Percentiles rank a stretch among this genome's conserved stretches.
Conservation (phyloP, 2,888 invertebrate genomes). For the Atrina japonica region DNA sequence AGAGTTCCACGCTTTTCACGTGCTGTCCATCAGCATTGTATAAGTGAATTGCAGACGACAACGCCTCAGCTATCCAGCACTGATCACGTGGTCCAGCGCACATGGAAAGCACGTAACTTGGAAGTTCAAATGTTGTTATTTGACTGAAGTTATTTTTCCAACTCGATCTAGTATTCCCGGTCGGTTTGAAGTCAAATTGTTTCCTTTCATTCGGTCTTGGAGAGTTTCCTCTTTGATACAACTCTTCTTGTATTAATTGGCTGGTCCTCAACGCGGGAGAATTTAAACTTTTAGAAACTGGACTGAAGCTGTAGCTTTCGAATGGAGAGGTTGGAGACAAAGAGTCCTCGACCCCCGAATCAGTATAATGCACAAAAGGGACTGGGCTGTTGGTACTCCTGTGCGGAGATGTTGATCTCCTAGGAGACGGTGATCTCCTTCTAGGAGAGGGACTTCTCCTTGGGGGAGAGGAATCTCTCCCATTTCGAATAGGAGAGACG, state of each 20-base stretch:
- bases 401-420: slow-evolving; percentile 4
- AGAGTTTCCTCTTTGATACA: slow-evolving; percentile 44
- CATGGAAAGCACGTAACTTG: slow-evolving; percentile 42
- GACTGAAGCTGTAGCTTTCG: slow-evolving; percentile 22
- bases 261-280: slow-evolving; percentile 17
- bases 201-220: slow-evolving; percentile 34
- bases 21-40: slow-evolving; percentile 41
- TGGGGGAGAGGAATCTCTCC: slow-evolving; percentile 6
- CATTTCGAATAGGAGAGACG: slow-evolving; percentile 25
- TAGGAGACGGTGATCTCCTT: slow-evolving; percentile 1
- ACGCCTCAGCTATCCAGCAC: slow-evolving; percentile 42
- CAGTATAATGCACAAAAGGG: slow-evolving; percentile 8
- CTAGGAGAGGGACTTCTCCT: slow-evolving; percentile 21
- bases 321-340: slow-evolving; percentile 35
- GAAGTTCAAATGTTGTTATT: slow-evolving; percentile 39
- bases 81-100: slow-evolving; percentile 40
- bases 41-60: slow-evolving; percentile 43
- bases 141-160: slow-evolving; percentile 40
- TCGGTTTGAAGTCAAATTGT: slow-evolving; percentile 37
- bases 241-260: slow-evolving; percentile 2
- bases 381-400: slow-evolving; percentile 19
- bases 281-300: slow-evolving; percentile 23
- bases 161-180: not conserved
- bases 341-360: slow-evolving; percentile 21
- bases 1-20: slow-evolving; percentile 36